Conservation (phyloP, 2,888 invertebrate species). For the Lasius platythorax region DNA sequence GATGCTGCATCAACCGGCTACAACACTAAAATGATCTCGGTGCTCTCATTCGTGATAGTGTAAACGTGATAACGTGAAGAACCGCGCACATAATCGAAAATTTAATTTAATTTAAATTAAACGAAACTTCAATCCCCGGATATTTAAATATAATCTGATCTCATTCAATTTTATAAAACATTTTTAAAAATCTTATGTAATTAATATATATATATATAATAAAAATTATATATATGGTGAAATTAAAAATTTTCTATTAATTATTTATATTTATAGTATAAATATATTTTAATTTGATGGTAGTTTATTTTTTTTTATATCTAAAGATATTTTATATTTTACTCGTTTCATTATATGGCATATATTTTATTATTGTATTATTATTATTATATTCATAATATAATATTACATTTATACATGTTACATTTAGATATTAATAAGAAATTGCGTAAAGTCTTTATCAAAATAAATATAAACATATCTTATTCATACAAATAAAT, state of each 20-base stretch:
- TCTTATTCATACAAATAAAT: slow-evolving; percentile 23
- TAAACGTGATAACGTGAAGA: neutral
- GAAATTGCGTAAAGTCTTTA: neutral
- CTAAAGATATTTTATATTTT: neutral
- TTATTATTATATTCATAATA: neutral
- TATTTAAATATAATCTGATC: neutral
- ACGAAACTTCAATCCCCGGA: neutral
- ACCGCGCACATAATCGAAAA: neutral
- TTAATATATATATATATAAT: neutral
- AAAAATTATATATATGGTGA: neutral
- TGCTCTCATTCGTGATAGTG: neutral
- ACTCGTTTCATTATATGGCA: neutral
- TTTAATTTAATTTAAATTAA: slow-evolving; percentile 4
- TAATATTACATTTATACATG: neutral
- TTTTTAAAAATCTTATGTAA: neutral
- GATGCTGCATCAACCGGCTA: neutral
- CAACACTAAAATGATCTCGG: neutral
- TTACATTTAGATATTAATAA: neutral
- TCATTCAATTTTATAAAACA: neutral
- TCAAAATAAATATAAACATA: neutral
- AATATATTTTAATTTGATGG: neutral
- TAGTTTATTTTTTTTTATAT: neutral
- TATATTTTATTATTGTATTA: neutral
- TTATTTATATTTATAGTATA: neutral
- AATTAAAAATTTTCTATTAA: neutral